Evolutionary conservation across 1,140 invertebrate genomes (phyloP), one percentile per base, ranked within the genome.

Genomic region (Laupala kohalensis): DNA sequence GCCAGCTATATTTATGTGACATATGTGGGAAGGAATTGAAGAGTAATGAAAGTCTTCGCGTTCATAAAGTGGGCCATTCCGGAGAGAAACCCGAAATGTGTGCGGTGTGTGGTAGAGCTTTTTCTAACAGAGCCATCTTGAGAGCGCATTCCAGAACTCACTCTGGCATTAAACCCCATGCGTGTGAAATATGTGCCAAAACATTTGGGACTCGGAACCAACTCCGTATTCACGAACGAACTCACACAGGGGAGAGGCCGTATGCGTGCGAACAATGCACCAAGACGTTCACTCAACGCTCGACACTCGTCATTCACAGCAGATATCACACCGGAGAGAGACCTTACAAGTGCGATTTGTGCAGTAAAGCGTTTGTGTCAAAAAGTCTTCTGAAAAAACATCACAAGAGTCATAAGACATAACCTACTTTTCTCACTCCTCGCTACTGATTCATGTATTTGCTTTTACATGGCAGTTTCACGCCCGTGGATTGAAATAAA

Each of bases 311-410:
- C 71, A 89, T 90, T 24, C 91, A 93, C 79, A 86, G 90, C 74
- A 82, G 90, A 75, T 87, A 88, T 75, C 90, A 92, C 80, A 91
- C 89, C 24, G 91, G 91, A 9, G 88, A 91, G 76, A 84, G 89
- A 74, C 91, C 91, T 0, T 92, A 91, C 77, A 84, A 85, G 75
- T 71, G 71, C 64, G 65, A 74, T 64, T 29, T 74, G 62, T 67
- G 67, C 27, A 64, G 76, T 19, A 75, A 76, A 30, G 72, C 72
- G 25, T 77, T 69, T 23, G 28, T 25, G 13, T 69, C 67, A n/a
- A 79, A 79, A 74, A 78, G 80, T 23, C 79, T 76, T 0, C 68
- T 82, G 2, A 80, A 79, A 67, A 77, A 86, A 28, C 84, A 84
- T 28, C 81, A 86, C 27, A 84, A 86, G 74, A 80, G 84, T 73